Base-by-base conservation (phyloP, 1,140 invertebrate genomes). In the Monomorium pharaonis region DNA sequence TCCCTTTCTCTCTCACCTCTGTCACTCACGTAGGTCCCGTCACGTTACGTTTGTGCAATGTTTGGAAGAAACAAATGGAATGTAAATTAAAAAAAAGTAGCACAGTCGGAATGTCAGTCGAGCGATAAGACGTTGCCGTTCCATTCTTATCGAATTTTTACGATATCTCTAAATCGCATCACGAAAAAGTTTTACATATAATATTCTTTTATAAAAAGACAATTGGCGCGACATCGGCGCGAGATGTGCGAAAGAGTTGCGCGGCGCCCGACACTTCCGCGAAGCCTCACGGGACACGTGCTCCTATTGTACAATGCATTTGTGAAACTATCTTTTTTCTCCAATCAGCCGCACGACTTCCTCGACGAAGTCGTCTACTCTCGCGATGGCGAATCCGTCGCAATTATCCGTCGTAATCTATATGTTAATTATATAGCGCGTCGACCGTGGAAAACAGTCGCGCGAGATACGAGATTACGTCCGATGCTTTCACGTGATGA, bases 111-210 rank as follows among this genome's bases (percentile, higher is more conserved):
- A n/a, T 12, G 60, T 18, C 27, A 60, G n/a, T 10, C 4, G 24
- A 63, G 14, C 14, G 62, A 67, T 80, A 80, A 80, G 62, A 12
- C 1, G 62, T 78, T 37, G 30, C 18, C 12, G 30, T 51, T 54
- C 21, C 30, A 60, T 67, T 51, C 62, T 80, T 80, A 80, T 80
- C 76, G 30, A 80, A 77, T 24, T 80, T 67, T 67, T 67, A 80
- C 42, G 42, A 67, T 9, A 51, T 58, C n/a, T n/a, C n/a, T 51
- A 37, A 30, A 1, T 74, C n/a, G 16, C 37, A 27, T 24, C 33
- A 27, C 2, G 16, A 51, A 5, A 12, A 0, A 51, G 51, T 10
- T 49, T 72, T 51, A 9, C 9, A 30, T 60, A 24, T 42, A 10
- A 63, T 65, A 65, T 42, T 42, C 21, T 12, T 42, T 9, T 56